Evolutionary conservation across 2,888 invertebrate genomes (phyloP).

Genomic region (Calameuta idolon): DNA sequence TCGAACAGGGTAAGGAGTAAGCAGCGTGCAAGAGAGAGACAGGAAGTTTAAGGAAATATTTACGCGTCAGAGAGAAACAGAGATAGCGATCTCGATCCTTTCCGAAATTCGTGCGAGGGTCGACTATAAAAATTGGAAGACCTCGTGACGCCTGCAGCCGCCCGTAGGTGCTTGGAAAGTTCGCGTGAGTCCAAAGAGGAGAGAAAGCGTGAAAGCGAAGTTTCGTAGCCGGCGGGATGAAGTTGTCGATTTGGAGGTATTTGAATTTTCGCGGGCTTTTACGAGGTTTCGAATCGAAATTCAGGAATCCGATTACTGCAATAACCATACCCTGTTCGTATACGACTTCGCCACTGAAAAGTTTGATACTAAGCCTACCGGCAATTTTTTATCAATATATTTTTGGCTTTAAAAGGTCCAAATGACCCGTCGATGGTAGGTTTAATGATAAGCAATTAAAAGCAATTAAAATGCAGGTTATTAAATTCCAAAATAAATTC

Average conservation of each 20-base stretch:
- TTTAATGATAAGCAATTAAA: too few relatives aligned
- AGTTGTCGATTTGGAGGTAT: neutral
- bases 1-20: neutral
- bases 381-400: too few relatives aligned
- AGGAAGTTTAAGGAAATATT: conserved; percentile 16
- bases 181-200: neutral
- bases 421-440: too few relatives aligned
- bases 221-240: neutral
- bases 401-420: too few relatives aligned
- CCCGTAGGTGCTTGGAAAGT: neutral
- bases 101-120: neutral
- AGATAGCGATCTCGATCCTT: neutral
- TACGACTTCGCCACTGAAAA: too few relatives aligned
- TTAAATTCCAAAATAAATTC: neutral
- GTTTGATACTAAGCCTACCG: too few relatives aligned
- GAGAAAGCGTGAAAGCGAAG: neutral
- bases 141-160: neutral
- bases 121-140: neutral
- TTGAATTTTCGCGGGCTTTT: neutral
- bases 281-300: too few relatives aligned
- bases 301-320: too few relatives aligned
- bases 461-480: neutral
- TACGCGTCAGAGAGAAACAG: conserved; percentile 6
- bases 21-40: conserved; percentile 8
- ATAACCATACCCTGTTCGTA: too few relatives aligned